Evolutionary conservation across 1,140 invertebrate species (phyloP), one percentile per base, ranked within the genome.

Genomic region (Leptestheria dahalacensis): DNA sequence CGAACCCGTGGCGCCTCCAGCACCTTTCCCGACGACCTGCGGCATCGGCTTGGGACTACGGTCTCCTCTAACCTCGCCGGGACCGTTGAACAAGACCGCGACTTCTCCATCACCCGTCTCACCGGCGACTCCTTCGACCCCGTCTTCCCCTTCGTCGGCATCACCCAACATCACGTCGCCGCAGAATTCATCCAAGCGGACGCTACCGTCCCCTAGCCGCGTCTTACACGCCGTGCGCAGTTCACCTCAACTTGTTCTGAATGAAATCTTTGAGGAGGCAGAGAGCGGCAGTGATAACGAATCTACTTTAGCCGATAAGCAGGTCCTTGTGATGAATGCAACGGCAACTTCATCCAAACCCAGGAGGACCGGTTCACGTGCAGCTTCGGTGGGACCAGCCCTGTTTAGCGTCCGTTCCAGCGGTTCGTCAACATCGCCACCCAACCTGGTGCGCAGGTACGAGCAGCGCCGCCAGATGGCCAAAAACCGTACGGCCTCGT

Each of bases 401-500:
- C 2, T 56, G 33, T 41, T 41, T 15, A 55, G 24, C 21, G 53
- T 29, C 15, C 53, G 53, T 20, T 15, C 53, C 15, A 57, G 64
- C n/a, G 10, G 26, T 29, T 62, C 62, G 20, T 25, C 53, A 28
- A 60, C 49, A 6, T 52, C 70, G 11, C 74, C 73, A 18, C 73
- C 73, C 2, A 72, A 72, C 57, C 65, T 75, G 24, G 64, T 74
- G 47, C 65, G 73, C 21, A 72, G 73, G 58, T 82, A 80, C 66
- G 79, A 80, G 69, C 79, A 84, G 65, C 74, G 83, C 25, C 76
- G 81, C 18, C 85, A 84, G 68, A 81, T 85, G 61, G 80, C 84
- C 60, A 86, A 86, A 67, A 79, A 82, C 4, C 76, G 88, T 18
- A 88, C 87, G 4, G 84, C 88, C 1, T 90, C 86, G 4, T 91